Conservation (phyloP, 1,140 invertebrate species). For the Eulimnadia texana region DNA sequence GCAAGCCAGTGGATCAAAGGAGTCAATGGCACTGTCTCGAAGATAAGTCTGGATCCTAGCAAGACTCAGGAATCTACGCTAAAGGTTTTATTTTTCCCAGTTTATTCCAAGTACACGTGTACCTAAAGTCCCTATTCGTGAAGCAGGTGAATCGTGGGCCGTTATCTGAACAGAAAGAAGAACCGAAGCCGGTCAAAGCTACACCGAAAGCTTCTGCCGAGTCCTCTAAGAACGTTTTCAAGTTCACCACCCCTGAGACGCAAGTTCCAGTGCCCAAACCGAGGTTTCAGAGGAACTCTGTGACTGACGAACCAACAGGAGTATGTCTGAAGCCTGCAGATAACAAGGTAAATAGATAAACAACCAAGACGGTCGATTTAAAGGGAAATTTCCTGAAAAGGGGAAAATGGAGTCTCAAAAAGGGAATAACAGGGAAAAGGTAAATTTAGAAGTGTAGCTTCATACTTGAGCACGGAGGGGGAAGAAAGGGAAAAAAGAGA, state of each 20-base stretch:
- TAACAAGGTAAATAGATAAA: background rate
- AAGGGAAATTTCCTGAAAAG: no score
- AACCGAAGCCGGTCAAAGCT: conserved; percentile 8
- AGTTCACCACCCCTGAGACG: background rate
- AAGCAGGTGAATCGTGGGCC: conserved; percentile 12
- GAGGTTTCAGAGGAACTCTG: background rate
- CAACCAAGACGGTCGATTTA: no score
- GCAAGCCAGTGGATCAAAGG: conserved; percentile 63
- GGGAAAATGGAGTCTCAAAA: no score
- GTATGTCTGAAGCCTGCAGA: background rate
- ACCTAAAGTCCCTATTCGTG: no score
- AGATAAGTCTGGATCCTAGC: conserved; percentile 62
- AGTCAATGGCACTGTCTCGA: conserved; percentile 49
- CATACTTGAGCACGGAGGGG: no score
- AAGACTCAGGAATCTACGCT: conserved; percentile 20
- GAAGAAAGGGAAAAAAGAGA: no score
- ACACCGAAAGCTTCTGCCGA: background rate
- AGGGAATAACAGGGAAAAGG: no score
- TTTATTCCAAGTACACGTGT: no score
- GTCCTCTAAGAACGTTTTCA: conserved; percentile 1
- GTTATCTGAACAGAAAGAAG: conserved; percentile 10
- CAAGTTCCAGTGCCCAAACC: background rate
- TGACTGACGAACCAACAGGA: background rate
- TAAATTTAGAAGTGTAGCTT: no score
- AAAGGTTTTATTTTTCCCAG: background rate